Evolutionary conservation across 2,113 vertebrate species (phyloP), one percentile per base, ranked within the genome.

Genomic region (Oreamnos americanus): DNA sequence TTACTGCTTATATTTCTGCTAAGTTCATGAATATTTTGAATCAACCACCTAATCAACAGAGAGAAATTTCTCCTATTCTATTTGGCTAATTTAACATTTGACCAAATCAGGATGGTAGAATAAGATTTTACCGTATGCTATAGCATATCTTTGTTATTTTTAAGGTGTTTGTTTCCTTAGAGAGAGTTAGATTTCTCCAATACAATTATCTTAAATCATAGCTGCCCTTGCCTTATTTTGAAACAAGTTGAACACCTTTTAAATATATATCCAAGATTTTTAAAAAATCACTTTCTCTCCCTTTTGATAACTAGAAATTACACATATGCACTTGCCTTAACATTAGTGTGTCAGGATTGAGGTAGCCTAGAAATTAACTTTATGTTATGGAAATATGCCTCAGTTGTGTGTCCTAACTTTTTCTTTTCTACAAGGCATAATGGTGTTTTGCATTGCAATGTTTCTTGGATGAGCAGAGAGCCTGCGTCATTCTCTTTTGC

Each of bases 1-100:
- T 95, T 95, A 74, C 21, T 95, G 51, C 30, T 90, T 96, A 76
- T n/a, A 39, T 14, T 83, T 96, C 60, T 96, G 30, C 74, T 90
- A 93, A 92, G 45, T 95, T 96, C 88, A 97, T 95, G 43, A 92
- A 94, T 94, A 96, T 97, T 98, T 97, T 91, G 92, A 91, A 82
- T 94, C 12, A 45, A 84, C 92, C 21, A 87, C 11, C 21, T 90
- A 87, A 90, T 97, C 86, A 90, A 92, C 91, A 96, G 14, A 76
- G 76, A 87, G 84, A 74, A 76, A 76, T 92, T 95, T 95, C 79
- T 96, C 21, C 26, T 90, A 51, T 83, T 93, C 62, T 79, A 5
- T 76, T 95, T 96, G 62, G 15, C 78, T 96, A 91, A 93, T 93
- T 89, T 94, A 91, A 91, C n/a, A 58, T 85, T 94, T 96, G 30